A percentile compares a stretch with the other conserved stretches of the same genome.
These are phyloP conservation scores for Drosophila azteca DNA, from an alignment of 1,140 invertebrate genomes.

Conservation along the genomic window DNA sequence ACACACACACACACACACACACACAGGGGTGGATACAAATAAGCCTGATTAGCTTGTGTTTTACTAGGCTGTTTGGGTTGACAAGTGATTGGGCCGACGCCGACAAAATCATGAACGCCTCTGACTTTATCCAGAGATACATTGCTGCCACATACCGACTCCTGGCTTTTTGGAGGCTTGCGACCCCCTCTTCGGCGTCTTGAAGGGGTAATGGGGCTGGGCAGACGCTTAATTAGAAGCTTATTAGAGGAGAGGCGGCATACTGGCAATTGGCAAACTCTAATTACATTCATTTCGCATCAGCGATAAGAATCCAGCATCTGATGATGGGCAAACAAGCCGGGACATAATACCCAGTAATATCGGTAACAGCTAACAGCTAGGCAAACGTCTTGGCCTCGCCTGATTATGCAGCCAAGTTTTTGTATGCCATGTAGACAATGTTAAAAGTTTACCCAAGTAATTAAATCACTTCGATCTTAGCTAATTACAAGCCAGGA, in stretches of 20 bases:
- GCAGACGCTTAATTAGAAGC: constrained; percentile 63
- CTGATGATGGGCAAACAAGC: constrained; percentile 43
- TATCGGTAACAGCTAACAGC: constrained; percentile 49
- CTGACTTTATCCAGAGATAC: background rate
- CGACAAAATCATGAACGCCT: constrained; percentile 41
- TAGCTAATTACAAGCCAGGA: constrained; percentile 76
- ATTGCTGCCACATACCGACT: background rate
- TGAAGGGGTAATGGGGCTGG: background rate
- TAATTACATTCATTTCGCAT: constrained; percentile 78
- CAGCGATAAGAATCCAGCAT: constrained; percentile 63
- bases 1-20: constrained; percentile 16
- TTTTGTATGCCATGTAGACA: constrained; percentile 77
- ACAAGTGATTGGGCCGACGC: constrained; percentile 26
- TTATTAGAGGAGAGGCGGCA: constrained; percentile 47
- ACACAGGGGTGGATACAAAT: constrained; percentile 53
- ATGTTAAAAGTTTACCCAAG: constrained; percentile 80
- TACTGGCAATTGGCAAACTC: constrained; percentile 63
- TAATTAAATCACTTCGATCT: constrained; percentile 83
- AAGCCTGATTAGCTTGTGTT: constrained; percentile 73
- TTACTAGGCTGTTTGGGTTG: constrained; percentile 10
- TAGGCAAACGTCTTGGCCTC: constrained; percentile 36
- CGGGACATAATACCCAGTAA: constrained; percentile 34
- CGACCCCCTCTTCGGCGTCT: background rate
- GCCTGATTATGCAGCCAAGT: constrained; percentile 65
- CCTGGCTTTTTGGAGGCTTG: too few species aligned